A percentile compares a stretch with the other conserved stretches of the same genome.
phyloP scores from a whole-genome alignment of 2,113 vertebrate species.

The Panurus biarmicus region DNA sequence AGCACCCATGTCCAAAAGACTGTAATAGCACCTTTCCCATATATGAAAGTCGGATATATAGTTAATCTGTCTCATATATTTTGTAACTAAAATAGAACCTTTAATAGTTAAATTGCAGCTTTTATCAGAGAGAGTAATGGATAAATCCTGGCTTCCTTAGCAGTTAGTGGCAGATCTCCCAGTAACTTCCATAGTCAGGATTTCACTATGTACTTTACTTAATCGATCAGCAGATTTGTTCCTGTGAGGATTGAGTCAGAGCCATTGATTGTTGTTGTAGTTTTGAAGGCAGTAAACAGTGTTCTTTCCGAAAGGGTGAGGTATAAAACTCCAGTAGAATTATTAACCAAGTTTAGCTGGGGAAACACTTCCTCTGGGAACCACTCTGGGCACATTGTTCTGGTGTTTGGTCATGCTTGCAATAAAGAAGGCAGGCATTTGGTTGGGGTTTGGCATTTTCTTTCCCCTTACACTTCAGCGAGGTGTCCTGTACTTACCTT shows the following conservation, averaged over 20 bases:
- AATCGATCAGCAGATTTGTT: background rate
- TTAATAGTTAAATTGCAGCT: background rate
- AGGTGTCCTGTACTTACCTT: too few species aligned
- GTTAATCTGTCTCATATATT: background rate
- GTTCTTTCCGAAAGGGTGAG: background rate
- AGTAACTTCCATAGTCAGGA: background rate
- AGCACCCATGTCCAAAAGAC: background rate
- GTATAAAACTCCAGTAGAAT: slow-evolving; percentile 14
- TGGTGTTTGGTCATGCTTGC: background rate
- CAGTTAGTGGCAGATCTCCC: background rate
- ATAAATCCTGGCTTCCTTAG: background rate
- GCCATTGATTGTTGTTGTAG: background rate
- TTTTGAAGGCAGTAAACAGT: background rate
- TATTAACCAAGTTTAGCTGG: background rate
- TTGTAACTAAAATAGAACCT: background rate
- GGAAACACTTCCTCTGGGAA: background rate
- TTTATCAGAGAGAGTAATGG: background rate
- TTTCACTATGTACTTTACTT: slow-evolving; percentile 25
- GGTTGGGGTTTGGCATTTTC: too few species aligned
- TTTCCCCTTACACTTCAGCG: too few species aligned
- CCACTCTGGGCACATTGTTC: background rate
- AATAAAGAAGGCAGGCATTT: background rate
- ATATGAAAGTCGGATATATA: background rate
- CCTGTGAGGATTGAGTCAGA: slow-evolving; percentile 25
- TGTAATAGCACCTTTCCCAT: background rate